These are phyloP conservation scores for Pseudococcus longispinus DNA, from an alignment of 2,888 invertebrate species.

Conservation along the genomic window DNA sequence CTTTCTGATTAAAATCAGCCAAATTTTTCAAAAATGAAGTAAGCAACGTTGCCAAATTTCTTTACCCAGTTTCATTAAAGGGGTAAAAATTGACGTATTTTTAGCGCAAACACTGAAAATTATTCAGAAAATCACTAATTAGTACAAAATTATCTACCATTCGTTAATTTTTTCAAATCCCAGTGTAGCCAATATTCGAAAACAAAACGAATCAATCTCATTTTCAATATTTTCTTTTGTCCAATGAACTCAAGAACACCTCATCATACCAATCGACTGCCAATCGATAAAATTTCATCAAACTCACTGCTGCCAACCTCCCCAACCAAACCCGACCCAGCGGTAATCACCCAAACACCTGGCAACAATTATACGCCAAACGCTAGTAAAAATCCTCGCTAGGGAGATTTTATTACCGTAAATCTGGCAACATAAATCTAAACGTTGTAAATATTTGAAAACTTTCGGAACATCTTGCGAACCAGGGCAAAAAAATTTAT, in stretches of 20 bases:
- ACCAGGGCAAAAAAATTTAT: not conserved
- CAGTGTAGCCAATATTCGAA: not conserved
- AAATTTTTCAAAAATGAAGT: not conserved
- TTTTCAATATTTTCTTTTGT: not conserved
- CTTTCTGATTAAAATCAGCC: not conserved
- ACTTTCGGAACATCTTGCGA: not conserved
- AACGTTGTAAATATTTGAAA: constrained; percentile 28
- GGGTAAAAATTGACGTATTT: not conserved
- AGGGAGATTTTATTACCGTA: not conserved
- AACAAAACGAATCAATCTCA: not conserved
- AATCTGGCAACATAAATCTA: constrained; percentile 6
- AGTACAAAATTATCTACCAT: not conserved
- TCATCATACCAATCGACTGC: too few relatives aligned
- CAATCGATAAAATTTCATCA: too few relatives aligned
- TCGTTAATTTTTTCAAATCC: not conserved
- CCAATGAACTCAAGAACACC: too few relatives aligned
- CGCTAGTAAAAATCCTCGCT: not conserved
- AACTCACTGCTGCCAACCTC: too few relatives aligned
- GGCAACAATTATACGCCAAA: not conserved
- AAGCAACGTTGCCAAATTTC: not conserved
- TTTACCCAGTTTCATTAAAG: not conserved
- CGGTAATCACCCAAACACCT: too few relatives aligned
- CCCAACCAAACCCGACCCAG: too few relatives aligned
- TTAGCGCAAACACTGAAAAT: not conserved
- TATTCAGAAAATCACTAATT: not conserved